phyloP scores from a whole-genome alignment of 1,140 invertebrate genomes.

The Oppia nitens region DNA sequence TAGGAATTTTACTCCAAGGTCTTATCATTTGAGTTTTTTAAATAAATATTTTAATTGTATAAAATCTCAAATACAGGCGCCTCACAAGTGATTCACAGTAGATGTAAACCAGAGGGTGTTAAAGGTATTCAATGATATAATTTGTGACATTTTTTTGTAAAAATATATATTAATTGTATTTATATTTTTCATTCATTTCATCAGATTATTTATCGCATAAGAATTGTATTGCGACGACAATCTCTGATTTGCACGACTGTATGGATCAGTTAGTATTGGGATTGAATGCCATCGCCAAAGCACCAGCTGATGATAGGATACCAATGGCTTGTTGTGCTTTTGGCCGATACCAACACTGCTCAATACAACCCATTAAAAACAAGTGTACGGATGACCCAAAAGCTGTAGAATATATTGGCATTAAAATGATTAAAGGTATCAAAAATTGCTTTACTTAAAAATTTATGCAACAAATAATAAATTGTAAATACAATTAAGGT shows the following conservation, averaged over 20 bases:
- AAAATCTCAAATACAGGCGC: slow-evolving; percentile 4
- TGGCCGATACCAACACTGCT: slow-evolving; percentile 8
- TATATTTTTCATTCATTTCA: not conserved
- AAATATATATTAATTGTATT: not conserved
- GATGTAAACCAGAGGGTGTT: slow-evolving; percentile 14
- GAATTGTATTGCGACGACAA: slow-evolving; percentile 1
- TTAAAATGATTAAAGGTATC: slow-evolving; percentile 15
- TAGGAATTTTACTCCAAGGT: slow-evolving; percentile 11
- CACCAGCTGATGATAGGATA: slow-evolving; percentile 5
- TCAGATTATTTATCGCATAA: slow-evolving; percentile 15
- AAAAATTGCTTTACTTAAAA: not conserved
- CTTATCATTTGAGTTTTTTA: not conserved
- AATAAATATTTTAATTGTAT: not conserved
- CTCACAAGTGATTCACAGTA: slow-evolving; percentile 10
- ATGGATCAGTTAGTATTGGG: slow-evolving; percentile 14
- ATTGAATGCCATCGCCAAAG: slow-evolving; percentile 5
- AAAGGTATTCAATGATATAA: slow-evolving; percentile 12
- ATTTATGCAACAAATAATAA: not conserved
- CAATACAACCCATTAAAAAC: not conserved
- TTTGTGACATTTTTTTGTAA: not conserved
- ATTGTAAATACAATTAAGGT: not conserved
- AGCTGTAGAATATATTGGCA: slow-evolving; percentile 13
- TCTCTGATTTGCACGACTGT: slow-evolving; percentile 9
- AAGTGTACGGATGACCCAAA: slow-evolving; percentile 6
- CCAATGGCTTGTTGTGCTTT: slow-evolving; percentile 15